These are phyloP conservation scores for Linurgus olivaceus DNA, from an alignment of 2,797 vertebrate species.

Conservation along the genomic window DNA sequence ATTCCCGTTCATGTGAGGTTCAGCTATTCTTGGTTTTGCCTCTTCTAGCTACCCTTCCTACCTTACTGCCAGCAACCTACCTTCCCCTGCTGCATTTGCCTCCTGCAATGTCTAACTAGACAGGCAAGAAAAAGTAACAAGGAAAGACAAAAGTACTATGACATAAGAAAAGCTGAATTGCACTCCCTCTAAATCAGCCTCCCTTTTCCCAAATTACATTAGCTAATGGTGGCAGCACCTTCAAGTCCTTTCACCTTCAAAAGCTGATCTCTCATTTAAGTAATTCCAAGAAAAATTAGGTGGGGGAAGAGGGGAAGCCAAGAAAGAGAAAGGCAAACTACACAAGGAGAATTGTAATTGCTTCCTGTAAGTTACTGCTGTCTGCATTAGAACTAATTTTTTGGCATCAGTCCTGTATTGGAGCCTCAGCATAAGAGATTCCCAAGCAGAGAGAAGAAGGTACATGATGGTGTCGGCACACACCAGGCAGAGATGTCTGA, in stretches of 20 bases:
- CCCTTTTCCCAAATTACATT: conserved; percentile 28
- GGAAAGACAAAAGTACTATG: not conserved
- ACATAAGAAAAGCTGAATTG: not conserved
- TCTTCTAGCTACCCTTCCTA: not conserved
- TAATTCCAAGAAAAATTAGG: conserved; percentile 31
- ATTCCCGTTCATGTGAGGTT: not conserved
- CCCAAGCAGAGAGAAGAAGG: not conserved
- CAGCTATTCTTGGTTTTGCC: not conserved
- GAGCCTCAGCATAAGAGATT: not conserved
- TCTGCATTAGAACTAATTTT: not conserved
- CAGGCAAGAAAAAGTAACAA: not conserved
- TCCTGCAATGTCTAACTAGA: not conserved
- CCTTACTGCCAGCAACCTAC: not conserved
- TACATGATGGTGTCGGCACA: not conserved
- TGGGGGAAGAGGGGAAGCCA: not conserved
- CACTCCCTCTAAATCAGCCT: not conserved
- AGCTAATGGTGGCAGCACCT: conserved; percentile 51
- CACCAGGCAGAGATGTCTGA: not conserved
- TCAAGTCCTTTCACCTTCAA: conserved; percentile 37
- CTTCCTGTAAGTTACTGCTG: not conserved
- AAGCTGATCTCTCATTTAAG: conserved; percentile 14
- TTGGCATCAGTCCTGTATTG: not conserved
- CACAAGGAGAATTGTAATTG: conserved; percentile 34
- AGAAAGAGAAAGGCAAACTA: not conserved
- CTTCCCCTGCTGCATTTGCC: not conserved